Evolutionary conservation across 2,888 invertebrate species (phyloP).

Genomic region (Drosophila paranaensis): DNA sequence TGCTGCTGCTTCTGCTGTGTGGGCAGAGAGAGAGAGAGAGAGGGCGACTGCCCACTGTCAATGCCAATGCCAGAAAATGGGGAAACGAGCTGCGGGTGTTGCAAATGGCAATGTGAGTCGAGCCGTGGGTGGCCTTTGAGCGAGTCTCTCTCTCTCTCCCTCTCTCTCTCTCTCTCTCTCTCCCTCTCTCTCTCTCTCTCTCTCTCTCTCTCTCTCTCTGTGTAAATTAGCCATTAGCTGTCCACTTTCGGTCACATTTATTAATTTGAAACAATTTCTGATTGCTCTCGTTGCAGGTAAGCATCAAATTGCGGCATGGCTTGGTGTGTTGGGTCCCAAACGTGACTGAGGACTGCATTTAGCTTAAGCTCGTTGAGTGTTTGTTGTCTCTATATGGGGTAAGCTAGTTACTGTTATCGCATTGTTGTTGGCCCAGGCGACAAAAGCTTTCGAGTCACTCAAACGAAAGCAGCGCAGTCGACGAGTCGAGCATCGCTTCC

Average conservation of each 20-base stretch:
- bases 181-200: neutral
- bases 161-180: too few species aligned
- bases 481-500: slow-evolving; percentile 56
- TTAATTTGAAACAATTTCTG: slow-evolving; percentile 23
- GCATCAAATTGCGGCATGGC: slow-evolving; percentile 43
- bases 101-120: slow-evolving; percentile 41
- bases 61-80: slow-evolving; percentile 48
- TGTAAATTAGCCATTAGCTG: slow-evolving; percentile 33
- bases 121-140: slow-evolving; percentile 53
- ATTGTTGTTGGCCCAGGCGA: slow-evolving; percentile 4
- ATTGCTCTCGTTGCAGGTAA: slow-evolving; percentile 64
- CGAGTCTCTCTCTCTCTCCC: too few species aligned
- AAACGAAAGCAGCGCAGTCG: slow-evolving; percentile 21
- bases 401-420: slow-evolving; percentile 47
- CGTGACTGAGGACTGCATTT: slow-evolving; percentile 59
- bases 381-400: slow-evolving; percentile 18
- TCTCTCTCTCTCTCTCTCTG: neutral
- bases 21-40: slow-evolving; percentile 22
- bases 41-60: slow-evolving; percentile 41
- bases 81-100: slow-evolving; percentile 35
- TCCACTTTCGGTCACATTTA: slow-evolving; percentile 16
- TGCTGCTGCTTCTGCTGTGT: slow-evolving; percentile 19
- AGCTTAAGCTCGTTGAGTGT: slow-evolving; percentile 29
- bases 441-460: slow-evolving; percentile 49
- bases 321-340: slow-evolving; percentile 42